Evolutionary conservation across 2,888 invertebrate species (phyloP), one percentile per base, ranked within the genome.

Genomic region (Rhamphomyia laevipes): DNA sequence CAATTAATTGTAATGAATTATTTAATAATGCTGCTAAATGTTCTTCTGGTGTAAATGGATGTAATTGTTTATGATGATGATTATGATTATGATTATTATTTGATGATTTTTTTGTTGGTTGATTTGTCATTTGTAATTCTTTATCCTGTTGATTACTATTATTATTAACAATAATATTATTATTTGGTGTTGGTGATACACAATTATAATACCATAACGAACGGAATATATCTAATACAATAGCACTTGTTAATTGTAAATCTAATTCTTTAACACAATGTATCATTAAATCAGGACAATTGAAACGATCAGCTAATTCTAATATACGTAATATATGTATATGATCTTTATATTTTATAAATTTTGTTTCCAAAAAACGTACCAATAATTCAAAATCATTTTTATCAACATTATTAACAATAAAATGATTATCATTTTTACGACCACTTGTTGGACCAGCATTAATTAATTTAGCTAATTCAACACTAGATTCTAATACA

Each of bases 191-290:
- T 48, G 66, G 59, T 23, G 66, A 58, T 18, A 66, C 63, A 48
- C 65, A 64, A 57, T 68, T 67, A 47, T 71, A 69, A 56, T 66
- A 71, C 68, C 71, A 68, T 49, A 71, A 54, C 6, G 65, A 59
- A 44, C 67, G 65, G 43, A 66, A 71, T 27, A 71, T 64, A 53
- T 70, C 69, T 53, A 71, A 49, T 3, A 68, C 71, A 43, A 67
- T 70, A 47, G 64, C 63, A 54, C 66, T 63, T 48, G 66, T 65
- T 37, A 71, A 59, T 53, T 67, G 65, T 45, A 68, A 58, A 59
- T 71, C 71, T 46, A 71, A 59, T 57, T 71, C 70, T 47, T 68
- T 66, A 48, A 70, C 67, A 53, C 70, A 69, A 51, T 68, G 66
- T 31, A 67, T 69, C 15, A 69, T 66, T 58, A 71, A 57, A 58